Evolutionary conservation across 2,797 vertebrate species (phyloP).

Genomic region (Aphelocoma californica): DNA sequence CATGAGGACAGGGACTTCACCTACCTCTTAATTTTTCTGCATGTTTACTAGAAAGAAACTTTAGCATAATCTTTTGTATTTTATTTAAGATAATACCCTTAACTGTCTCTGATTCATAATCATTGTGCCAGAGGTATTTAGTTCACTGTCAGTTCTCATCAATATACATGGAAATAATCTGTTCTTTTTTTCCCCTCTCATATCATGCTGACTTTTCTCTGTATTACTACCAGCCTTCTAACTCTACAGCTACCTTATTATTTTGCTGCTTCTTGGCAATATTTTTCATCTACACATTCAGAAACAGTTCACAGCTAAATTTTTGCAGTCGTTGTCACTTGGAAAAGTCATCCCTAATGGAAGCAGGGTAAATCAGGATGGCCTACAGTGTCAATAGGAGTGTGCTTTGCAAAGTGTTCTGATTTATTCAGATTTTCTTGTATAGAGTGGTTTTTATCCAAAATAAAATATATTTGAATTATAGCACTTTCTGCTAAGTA

Average conservation of each 20-base stretch:
- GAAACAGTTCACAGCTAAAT: not conserved
- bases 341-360: not conserved
- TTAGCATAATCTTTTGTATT: not conserved
- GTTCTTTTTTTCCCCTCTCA: not conserved
- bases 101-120: not conserved
- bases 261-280: not conserved
- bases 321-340: not conserved
- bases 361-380: not conserved
- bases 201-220: not conserved
- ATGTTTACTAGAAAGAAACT: not conserved
- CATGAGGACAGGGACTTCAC: not conserved
- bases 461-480: not conserved
- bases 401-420: not conserved
- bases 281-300: not conserved
- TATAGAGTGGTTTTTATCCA: not conserved
- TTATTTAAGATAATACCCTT: not conserved
- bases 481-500: not conserved
- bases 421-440: not conserved
- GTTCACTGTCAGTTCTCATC: not conserved
- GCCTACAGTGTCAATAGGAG: not conserved
- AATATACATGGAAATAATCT: not conserved
- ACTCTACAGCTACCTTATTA: not conserved
- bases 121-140: not conserved
- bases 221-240: not conserved
- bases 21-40: not conserved